Evolutionary conservation across 2,888 invertebrate species (phyloP), one percentile per base, ranked within the genome.

Genomic region (Lissonota sp.): DNA sequence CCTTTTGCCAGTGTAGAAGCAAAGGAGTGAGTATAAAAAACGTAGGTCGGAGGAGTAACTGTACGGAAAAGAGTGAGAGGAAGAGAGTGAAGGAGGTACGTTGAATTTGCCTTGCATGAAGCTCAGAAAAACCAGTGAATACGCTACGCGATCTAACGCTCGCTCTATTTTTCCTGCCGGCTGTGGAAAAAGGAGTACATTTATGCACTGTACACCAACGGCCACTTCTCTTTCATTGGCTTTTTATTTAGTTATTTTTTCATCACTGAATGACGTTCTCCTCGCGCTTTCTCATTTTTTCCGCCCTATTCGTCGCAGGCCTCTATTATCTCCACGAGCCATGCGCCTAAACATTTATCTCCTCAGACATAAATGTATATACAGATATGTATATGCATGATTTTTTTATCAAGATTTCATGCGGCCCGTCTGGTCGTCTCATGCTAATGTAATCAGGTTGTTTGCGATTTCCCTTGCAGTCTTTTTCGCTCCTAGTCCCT

Each of bases 31-130:
- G 55, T 40, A 53, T 6, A 53, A 55, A 71, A 49, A 16, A 63
- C 37, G n/a, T n/a, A n/a, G n/a, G n/a, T n/a, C n/a, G 26, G 26
- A 26, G 44, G 44, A 16, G 62, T 4, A 44, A 42, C n/a, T 12
- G 60, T 7, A 37, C 6, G 39, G 39, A 44, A 67, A 55, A 58
- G 46, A 67, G 62, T 10, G 16, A 44, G 55, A 39, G 12, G 57
- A 10, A 49, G 44, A 66, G 75, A 75, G 67, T 67, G 67, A 44
- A 49, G 72, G 72, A 74, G 86, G 86, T 88, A 26, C 26, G 26
- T 91, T 88, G 90, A n/a, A 92, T 92, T 91, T 92, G 91, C 92
- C 92, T 92, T 92, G 91, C 91, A 92, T 92, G 92, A 92, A 92
- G 89, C 88, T 90, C 88, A 86, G 85, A 49, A 49, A 49, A 84